A percentile compares a stretch with the other conserved stretches of the same genome.
Evolutionary conservation across 2,888 invertebrate species (phyloP).

Genomic region (Disparrhopalites patrizii): DNA sequence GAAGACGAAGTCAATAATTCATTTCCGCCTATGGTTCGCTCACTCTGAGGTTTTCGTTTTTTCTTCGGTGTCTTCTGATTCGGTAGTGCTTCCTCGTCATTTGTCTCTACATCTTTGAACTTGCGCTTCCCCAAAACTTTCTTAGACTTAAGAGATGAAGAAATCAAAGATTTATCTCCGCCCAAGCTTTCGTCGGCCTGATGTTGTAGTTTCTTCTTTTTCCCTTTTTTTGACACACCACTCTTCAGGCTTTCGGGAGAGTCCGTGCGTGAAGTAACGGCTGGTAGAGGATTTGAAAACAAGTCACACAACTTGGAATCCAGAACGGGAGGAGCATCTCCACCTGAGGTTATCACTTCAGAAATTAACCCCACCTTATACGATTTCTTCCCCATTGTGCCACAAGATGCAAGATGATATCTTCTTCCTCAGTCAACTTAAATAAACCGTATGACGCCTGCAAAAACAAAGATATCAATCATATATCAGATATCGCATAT

Average conservation of each 20-base stretch:
- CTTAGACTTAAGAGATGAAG: too few species aligned
- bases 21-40: too few species aligned
- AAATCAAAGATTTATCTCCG: too few species aligned
- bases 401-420: background rate
- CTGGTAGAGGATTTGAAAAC: conserved; percentile 1
- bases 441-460: background rate
- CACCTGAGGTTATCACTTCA: background rate
- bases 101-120: conserved; percentile 1
- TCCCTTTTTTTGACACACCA: background rate
- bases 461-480: background rate
- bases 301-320: conserved; percentile 14
- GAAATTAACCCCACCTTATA: conserved; percentile 17
- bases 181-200: conserved; percentile 26
- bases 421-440: background rate
- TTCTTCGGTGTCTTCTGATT: background rate
- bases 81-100: too few species aligned
- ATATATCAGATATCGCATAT: background rate
- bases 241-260: background rate
- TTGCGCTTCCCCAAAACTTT: conserved; percentile 25
- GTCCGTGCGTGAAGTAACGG: background rate
- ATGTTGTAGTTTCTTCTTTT: background rate
- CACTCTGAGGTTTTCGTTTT: too few species aligned
- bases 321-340: background rate
- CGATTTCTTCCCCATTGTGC: conserved; percentile 13
- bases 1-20: too few species aligned